Evolutionary conservation across 2,797 vertebrate genomes (phyloP).

Genomic region (Rhabdomys pumilio): DNA sequence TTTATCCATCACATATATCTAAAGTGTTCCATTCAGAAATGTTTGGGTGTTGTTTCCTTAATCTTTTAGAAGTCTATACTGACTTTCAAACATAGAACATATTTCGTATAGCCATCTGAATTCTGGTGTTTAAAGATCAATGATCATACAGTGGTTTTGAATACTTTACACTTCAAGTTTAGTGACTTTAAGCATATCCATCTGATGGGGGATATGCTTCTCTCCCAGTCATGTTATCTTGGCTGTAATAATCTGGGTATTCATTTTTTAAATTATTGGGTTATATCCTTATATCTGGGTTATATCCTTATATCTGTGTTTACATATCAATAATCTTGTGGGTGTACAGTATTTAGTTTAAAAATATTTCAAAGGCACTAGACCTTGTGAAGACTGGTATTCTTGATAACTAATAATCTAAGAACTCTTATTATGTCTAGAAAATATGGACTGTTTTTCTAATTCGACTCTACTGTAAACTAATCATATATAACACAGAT

Average conservation of each 20-base stretch:
- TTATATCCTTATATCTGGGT: background rate
- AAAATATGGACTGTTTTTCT: constrained; percentile 36
- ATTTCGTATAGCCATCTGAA: constrained; percentile 24
- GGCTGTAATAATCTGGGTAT: constrained; percentile 35
- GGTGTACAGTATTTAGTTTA: constrained; percentile 42
- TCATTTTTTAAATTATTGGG: background rate
- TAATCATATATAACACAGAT: background rate
- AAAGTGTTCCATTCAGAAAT: constrained; percentile 37
- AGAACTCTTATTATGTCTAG: background rate
- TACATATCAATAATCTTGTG: constrained; percentile 29
- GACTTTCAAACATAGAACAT: background rate
- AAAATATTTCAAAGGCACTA: constrained; percentile 25
- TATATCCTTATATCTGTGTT: background rate
- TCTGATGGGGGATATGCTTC: background rate
- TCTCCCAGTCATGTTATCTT: constrained; percentile 40
- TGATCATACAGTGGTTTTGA: constrained; percentile 47
- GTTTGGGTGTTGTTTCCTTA: background rate
- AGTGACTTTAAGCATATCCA: constrained; percentile 4
- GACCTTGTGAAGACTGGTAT: constrained; percentile 23
- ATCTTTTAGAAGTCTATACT: constrained; percentile 43
- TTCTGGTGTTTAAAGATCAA: constrained; percentile 17
- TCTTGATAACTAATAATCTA: background rate
- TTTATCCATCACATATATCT: background rate
- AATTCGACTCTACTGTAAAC: constrained; percentile 32
- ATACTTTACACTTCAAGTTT: background rate